Evolutionary conservation across 2,888 invertebrate genomes (phyloP).

Genomic region (Hydraecia micacea): DNA sequence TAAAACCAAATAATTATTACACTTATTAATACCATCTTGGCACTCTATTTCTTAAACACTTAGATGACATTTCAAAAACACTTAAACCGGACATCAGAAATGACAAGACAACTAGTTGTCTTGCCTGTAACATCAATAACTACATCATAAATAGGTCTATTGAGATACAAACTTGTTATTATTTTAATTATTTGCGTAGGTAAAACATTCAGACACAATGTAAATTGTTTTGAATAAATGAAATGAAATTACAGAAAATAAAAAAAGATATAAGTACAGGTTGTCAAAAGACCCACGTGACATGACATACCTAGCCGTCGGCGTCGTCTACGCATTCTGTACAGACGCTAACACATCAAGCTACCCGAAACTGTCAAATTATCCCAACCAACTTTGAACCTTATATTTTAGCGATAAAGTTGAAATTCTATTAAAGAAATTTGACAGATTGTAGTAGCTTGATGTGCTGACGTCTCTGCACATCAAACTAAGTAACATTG

Average conservation of each 20-base stretch:
- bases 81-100: background rate
- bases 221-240: no score
- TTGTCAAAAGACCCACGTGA: background rate
- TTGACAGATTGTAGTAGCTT: no score
- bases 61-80: constrained; percentile 1
- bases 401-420: no score
- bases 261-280: background rate
- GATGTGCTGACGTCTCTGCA: no score
- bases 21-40: constrained; percentile 7
- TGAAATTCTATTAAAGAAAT: no score
- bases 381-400: no score
- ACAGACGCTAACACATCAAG: no score
- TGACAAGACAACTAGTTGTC: background rate
- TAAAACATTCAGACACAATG: no score
- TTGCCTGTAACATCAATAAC: background rate
- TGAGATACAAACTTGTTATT: background rate
- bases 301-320: background rate
- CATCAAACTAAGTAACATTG: no score
- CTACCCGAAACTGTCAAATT: no score
- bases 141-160: background rate
- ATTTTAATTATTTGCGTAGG: no score
- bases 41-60: constrained; percentile 10
- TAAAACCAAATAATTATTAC: constrained; percentile 10
- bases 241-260: background rate
- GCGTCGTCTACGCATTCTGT: no score